Conservation (phyloP, 2,113 vertebrate genomes). For the Riparia riparia region DNA sequence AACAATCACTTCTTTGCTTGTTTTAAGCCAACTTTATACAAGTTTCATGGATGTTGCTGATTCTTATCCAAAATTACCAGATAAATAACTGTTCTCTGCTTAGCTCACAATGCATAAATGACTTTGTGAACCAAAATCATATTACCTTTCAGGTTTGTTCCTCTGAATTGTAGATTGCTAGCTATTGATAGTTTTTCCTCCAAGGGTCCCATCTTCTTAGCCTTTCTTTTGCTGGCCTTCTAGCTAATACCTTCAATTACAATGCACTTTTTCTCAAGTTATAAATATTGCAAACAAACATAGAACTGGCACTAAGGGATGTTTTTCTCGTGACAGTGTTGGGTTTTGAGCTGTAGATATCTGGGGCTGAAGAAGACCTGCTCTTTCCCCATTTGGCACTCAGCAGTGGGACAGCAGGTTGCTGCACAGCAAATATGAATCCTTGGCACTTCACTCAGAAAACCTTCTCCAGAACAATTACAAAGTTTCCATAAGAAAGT, state of each 20-base stretch:
- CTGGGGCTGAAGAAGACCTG: neutral
- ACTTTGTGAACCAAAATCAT: neutral
- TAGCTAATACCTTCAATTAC: neutral
- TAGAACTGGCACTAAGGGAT: rapidly evolving
- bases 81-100: neutral
- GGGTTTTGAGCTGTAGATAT: neutral
- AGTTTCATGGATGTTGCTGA: neutral
- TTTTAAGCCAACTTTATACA: neutral
- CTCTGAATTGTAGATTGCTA: neutral
- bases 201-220: neutral
- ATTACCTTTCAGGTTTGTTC: neutral
- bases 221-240: neutral
- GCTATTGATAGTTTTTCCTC: neutral
- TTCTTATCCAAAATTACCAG: neutral
- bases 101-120: neutral
- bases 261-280: neutral
- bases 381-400: neutral
- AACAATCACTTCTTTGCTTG: neutral
- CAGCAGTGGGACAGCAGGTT: neutral
- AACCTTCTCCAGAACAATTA: neutral
- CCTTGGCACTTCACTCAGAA: neutral
- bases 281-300: neutral
- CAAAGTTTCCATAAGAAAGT: neutral
- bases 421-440: neutral
- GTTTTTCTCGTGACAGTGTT: neutral